Percentiles rank a stretch among this genome's conserved stretches.
phyloP scores from a whole-genome alignment of 2,113 vertebrate genomes.

The Electrona antarctica region DNA sequence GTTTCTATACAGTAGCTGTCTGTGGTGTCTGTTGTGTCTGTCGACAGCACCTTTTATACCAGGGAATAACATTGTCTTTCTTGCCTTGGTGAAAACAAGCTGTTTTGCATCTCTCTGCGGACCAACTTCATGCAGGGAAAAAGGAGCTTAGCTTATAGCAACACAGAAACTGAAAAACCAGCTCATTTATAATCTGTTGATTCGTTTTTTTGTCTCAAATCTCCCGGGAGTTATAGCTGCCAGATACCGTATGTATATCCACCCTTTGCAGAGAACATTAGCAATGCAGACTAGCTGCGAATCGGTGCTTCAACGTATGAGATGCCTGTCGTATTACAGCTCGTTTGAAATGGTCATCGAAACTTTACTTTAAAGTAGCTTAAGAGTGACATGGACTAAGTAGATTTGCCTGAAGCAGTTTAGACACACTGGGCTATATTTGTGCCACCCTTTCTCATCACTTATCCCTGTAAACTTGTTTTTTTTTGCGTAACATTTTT shows the following conservation, averaged over 20 bases:
- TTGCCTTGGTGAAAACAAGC: constrained; percentile 14
- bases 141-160: constrained; percentile 34
- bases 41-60: constrained; percentile 13
- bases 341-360: constrained; percentile 33
- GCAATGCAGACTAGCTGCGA: neutral
- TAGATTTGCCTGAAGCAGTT: constrained; percentile 11
- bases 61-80: neutral
- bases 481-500: too few relatives aligned
- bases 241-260: constrained; percentile 29
- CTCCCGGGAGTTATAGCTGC: constrained; percentile 43
- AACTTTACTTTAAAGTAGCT: constrained; percentile 15
- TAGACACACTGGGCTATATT: neutral
- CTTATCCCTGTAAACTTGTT: too few relatives aligned
- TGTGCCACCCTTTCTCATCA: too few relatives aligned
- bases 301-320: neutral
- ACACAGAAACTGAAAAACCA: constrained; percentile 33
- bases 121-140: constrained; percentile 14
- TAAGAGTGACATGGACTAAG: constrained; percentile 24
- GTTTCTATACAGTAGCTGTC: too few relatives aligned
- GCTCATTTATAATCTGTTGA: constrained; percentile 50
- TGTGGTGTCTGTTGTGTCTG: neutral
- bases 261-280: constrained; percentile 20
- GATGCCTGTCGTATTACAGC: neutral
- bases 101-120: constrained; percentile 40
- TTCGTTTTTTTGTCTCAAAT: constrained; percentile 53